phyloP scores from a whole-genome alignment of 2,888 invertebrate genomes.

The Seira musarum region DNA sequence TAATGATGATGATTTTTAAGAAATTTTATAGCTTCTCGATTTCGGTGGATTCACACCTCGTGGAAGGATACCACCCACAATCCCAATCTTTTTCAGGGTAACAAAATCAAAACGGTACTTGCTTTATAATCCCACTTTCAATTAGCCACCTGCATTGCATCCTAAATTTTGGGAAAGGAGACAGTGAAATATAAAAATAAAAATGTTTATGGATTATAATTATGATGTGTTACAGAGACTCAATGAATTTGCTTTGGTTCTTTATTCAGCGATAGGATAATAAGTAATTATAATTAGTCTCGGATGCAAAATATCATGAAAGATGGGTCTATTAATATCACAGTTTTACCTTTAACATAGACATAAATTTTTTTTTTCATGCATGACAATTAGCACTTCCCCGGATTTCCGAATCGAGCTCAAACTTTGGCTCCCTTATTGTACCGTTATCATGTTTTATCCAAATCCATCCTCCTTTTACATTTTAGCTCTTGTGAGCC shows the following conservation, averaged over 20 bases:
- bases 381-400: slow-evolving; percentile 10
- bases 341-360: slow-evolving; percentile 11
- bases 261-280: neutral
- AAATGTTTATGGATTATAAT: neutral
- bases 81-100: too few species aligned
- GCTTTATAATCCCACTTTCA: too few species aligned
- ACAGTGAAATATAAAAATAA: too few species aligned
- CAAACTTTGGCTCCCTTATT: neutral
- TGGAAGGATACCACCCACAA: neutral
- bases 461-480: slow-evolving; percentile 74
- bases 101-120: too few species aligned
- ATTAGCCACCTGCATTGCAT: too few species aligned
- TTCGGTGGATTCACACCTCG: neutral
- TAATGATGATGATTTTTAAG: slow-evolving; percentile 7
- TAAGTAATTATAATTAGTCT: neutral
- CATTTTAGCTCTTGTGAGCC: slow-evolving; percentile 94
- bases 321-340: neutral
- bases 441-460: neutral
- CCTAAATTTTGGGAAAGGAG: too few species aligned
- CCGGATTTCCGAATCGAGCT: neutral
- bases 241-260: neutral
- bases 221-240: neutral
- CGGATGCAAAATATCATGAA: neutral
- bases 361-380: neutral
- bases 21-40: neutral